phyloP scores from a whole-genome alignment of 2,113 vertebrate species.

The Hirundichthys speculiger region DNA sequence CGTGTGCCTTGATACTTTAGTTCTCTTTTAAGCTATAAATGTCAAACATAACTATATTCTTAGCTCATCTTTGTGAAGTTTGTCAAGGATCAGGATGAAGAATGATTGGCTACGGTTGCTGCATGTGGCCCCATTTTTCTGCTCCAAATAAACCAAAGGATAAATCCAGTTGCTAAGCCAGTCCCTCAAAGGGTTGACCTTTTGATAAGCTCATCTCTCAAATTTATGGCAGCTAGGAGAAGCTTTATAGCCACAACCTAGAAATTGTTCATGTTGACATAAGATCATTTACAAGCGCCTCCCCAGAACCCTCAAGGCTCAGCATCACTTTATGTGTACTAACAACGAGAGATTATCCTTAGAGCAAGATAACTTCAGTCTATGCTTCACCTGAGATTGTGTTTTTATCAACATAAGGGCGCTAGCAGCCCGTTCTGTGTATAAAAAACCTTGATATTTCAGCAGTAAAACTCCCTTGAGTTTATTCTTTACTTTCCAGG shows the following conservation, averaged over 20 bases:
- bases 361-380: constrained; percentile 50
- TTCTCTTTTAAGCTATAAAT: neutral
- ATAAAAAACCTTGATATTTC: constrained; percentile 30
- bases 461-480: neutral
- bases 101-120: constrained; percentile 62
- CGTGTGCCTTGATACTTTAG: too few species aligned
- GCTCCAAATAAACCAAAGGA: constrained; percentile 77
- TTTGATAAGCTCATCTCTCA: constrained; percentile 76
- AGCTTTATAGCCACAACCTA: constrained; percentile 73
- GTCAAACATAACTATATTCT: neutral
- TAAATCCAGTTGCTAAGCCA: constrained; percentile 70
- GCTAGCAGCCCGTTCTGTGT: neutral
- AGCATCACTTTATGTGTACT: constrained; percentile 56
- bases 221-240: constrained; percentile 62
- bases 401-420: constrained; percentile 21
- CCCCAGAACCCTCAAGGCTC: constrained; percentile 57
- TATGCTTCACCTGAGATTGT: constrained; percentile 44
- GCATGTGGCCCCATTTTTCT: constrained; percentile 65
- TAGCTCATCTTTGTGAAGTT: constrained; percentile 28
- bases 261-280: constrained; percentile 71
- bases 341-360: constrained; percentile 65
- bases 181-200: constrained; percentile 72
- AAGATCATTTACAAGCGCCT: constrained; percentile 70
- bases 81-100: constrained; percentile 59
- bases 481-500: neutral